Evolutionary conservation across 2,888 invertebrate genomes (phyloP), one percentile per base, ranked within the genome.

Genomic region (Hyalella azteca): DNA sequence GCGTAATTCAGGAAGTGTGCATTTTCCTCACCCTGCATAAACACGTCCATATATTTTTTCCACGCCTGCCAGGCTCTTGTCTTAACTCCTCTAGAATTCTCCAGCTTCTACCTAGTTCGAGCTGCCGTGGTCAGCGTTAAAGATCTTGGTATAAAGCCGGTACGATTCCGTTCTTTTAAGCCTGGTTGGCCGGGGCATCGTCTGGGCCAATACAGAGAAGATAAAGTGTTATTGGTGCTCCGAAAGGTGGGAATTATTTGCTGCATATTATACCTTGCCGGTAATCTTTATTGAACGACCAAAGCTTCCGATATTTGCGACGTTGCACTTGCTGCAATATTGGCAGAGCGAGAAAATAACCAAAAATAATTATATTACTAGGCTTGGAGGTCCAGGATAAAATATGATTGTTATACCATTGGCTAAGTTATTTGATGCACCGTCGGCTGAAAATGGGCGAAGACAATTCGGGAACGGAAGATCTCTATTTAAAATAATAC

Each of bases 241-340:
- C 66, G 66, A 66, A 66, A 66, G 66, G 66, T 66, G 66, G 66
- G 66, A 66, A 66, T 66, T 66, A 66, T 66, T 66, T 66, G 66
- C 66, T 66, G 66, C 66, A 66, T 66, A 66, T 66, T 66, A 66
- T 66, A 36, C 66, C 66, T 66, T 19, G n/a, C 66, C 29, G 66
- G 66, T 66, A 66, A 66, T 66, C 66, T 66, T 66, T 66, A 66
- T 66, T 66, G 66, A 66, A 66, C 66, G 66, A 66, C 66, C 66
- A 36, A 66, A 66, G 66, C 66, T 66, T 66, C 66, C 66, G 66
- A 66, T 66, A 66, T 66, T 66, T 66, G 66, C 66, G 66, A 66
- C 29, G 36, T 15, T 19, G 66, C 66, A 66, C 66, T 66, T 66
- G 66, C 66, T 66, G 66, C 66, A 36, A 66, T 66, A 66, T 66